Evolutionary conservation across 2,113 vertebrate genomes (phyloP).

Genomic region (Brachypteracias leptosomus): DNA sequence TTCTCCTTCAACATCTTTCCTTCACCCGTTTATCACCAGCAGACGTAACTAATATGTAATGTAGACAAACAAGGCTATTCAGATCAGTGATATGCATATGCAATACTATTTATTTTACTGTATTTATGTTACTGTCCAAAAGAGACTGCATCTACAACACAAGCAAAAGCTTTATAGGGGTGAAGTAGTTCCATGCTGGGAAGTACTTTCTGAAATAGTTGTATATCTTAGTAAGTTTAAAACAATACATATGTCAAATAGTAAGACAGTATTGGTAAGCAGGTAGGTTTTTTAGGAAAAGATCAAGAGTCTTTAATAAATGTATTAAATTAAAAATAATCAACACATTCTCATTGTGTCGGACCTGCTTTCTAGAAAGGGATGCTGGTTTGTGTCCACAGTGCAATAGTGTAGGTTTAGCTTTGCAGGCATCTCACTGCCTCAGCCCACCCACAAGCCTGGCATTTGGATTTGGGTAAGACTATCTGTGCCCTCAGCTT

Average conservation of each 20-base stretch:
- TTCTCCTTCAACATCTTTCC: not conserved
- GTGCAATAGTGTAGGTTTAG: not conserved
- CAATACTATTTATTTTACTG: not conserved
- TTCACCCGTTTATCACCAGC: not conserved
- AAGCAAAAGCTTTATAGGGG: not conserved
- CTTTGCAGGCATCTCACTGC: not conserved
- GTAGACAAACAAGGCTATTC: not conserved
- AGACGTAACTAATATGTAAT: not conserved
- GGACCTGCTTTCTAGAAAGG: not conserved
- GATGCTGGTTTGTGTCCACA: not conserved
- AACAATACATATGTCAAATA: not conserved
- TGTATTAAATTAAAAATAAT: not conserved
- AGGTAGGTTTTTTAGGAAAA: not conserved
- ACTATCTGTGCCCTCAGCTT: not conserved
- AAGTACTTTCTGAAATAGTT: not conserved
- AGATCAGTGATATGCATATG: not conserved
- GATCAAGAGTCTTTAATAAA: not conserved
- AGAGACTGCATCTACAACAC: not conserved
- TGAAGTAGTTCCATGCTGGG: not conserved
- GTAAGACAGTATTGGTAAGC: not conserved
- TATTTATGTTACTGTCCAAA: not conserved
- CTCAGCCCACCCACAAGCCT: not conserved
- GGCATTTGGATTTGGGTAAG: not conserved
- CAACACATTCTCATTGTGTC: not conserved
- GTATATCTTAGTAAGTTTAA: not conserved